These are phyloP conservation scores for Neodon shergylaensis DNA, from an alignment of 2,113 vertebrate species.

Conservation along the genomic window DNA sequence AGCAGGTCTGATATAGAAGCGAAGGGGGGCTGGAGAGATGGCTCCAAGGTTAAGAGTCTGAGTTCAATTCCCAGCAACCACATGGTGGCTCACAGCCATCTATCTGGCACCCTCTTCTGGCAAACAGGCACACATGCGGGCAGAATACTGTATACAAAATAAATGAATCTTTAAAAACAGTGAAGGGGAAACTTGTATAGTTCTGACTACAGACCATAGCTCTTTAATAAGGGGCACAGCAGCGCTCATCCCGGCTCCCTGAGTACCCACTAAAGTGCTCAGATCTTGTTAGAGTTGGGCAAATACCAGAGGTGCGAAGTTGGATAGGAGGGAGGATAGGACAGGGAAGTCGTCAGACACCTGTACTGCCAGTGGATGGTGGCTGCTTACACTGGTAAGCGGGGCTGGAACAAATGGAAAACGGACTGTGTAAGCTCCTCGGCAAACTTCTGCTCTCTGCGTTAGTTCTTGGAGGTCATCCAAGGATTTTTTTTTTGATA, in stretches of 20 bases:
- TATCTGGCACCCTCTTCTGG: too few species aligned
- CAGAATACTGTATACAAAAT: too few species aligned
- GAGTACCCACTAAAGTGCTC: neutral
- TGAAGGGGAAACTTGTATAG: neutral
- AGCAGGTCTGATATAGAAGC: neutral
- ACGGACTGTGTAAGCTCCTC: neutral
- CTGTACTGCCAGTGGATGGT: neutral
- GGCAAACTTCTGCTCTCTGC: neutral
- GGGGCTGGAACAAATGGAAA: neutral
- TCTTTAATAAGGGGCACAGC: conserved; percentile 18
- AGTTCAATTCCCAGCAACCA: too few species aligned
- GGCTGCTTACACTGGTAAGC: neutral
- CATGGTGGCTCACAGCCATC: too few species aligned
- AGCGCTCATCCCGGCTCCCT: neutral
- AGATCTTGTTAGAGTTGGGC: neutral
- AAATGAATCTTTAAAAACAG: neutral
- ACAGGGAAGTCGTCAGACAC: neutral
- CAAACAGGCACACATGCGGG: too few species aligned
- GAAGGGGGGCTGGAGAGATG: neutral
- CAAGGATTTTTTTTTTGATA: neutral
- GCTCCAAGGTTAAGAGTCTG: too few species aligned
- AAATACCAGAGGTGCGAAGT: neutral
- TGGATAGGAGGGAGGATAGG: neutral
- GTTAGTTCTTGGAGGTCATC: neutral
- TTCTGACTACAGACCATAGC: neutral